A percentile compares a stretch with the other conserved stretches of the same genome.
These are phyloP conservation scores for Apotomis turbidana DNA, from an alignment of 2,888 invertebrate genomes.

Conservation along the genomic window DNA sequence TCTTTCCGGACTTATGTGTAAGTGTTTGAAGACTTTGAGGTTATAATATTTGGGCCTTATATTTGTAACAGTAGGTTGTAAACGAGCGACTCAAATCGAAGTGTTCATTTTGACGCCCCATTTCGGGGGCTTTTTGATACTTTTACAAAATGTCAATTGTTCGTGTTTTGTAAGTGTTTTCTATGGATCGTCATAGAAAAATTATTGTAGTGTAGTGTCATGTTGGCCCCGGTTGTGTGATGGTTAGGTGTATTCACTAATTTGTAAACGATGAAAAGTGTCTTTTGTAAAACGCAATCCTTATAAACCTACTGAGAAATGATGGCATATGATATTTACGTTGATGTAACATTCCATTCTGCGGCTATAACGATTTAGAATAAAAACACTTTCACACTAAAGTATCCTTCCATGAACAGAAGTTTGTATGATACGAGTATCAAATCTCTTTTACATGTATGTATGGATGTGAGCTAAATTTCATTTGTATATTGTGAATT, in stretches of 20 bases:
- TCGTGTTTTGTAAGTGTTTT: conserved; percentile 7
- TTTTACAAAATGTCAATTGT: conserved; percentile 32
- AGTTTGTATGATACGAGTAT: background rate
- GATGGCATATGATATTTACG: background rate
- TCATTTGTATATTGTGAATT: conserved; percentile 33
- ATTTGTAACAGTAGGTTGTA: conserved; percentile 23
- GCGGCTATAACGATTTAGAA: too few relatives aligned
- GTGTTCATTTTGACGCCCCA: conserved; percentile 29
- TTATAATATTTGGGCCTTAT: conserved; percentile 18
- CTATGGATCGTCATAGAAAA: background rate
- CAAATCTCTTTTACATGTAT: background rate
- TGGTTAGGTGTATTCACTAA: too few relatives aligned
- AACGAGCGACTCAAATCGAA: conserved; percentile 24
- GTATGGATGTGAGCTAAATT: conserved; percentile 13
- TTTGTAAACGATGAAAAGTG: background rate
- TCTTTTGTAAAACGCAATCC: too few relatives aligned
- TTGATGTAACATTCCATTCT: conserved; percentile 10
- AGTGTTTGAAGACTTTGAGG: background rate
- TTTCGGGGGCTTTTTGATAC: conserved; percentile 21
- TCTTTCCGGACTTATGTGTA: background rate
- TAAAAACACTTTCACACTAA: too few relatives aligned
- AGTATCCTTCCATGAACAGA: too few relatives aligned
- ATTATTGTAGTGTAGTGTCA: background rate
- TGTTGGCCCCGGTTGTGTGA: too few relatives aligned
- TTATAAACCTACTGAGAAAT: background rate